Evolutionary conservation across 1,140 invertebrate species (phyloP), one percentile per base, ranked within the genome.

Genomic region (Aphis gossypii): DNA sequence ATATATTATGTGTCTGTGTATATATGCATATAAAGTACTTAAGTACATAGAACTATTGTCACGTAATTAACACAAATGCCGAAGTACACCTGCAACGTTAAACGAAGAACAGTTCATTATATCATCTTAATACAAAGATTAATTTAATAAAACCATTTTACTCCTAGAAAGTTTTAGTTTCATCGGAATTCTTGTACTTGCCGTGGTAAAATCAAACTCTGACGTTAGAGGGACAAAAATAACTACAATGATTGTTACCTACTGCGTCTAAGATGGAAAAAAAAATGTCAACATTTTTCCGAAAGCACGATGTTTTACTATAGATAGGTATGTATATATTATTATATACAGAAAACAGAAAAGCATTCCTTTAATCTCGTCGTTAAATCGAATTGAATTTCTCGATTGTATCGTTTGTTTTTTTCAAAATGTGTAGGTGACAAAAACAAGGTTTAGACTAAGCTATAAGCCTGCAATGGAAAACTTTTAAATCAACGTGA

Each of bases 371-470:
- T 41, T 84, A 84, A 68, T 68, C 20, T 84, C 38, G 83, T 84
- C 83, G 83, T 84, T 84, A 84, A 84, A 84, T 41, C 23, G 21
- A 84, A 84, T 84, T 84, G 83, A 84, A 41, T 84, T 44, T 84
- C 41, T 38, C 23, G 23, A 41, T 25, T 41, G 83, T 38, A 20
- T 82, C 35, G 76, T 82, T 35, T 60, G 25, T 60, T 60, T 60
- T 30, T 68, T 68, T n/a, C 60, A n/a, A n/a, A 35, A 76, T 18
- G 60, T 20, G n/a, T 76, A 76, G 60, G 60, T 35, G 60, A 76
- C 60, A 76, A 76, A 76, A 76, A 76, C 60, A 76, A 76, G n/a
- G 30, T 76, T 20, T 76, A n/a, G 60, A 23, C 30, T 76, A 76
- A 76, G 30, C 60, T 76, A 35, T 76, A 20, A 76, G n/a, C 30